Evolutionary conservation across 2,888 invertebrate species (phyloP).

Genomic region (Limnephilus auricula): DNA sequence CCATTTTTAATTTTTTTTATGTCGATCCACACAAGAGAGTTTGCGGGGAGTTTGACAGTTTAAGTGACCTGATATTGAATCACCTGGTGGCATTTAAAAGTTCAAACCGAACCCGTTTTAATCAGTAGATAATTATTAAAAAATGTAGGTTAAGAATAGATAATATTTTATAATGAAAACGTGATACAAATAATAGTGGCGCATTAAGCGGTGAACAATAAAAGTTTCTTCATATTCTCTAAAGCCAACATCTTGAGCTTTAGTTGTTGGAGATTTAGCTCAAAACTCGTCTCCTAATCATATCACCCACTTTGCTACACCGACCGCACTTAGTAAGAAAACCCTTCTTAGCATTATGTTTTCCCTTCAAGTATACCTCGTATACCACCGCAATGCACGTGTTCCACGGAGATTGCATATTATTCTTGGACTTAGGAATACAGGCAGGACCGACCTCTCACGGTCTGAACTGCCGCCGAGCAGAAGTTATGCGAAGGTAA

Average conservation of each 20-base stretch:
- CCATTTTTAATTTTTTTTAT: no score
- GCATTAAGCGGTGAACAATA: no score
- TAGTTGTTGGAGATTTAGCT: not conserved
- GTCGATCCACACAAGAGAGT: no score
- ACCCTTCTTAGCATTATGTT: not conserved
- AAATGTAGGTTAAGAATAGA: no score
- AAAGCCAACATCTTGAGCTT: not conserved
- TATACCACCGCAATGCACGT: not conserved
- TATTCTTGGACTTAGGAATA: conserved; percentile 11
- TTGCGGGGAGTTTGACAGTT: no score
- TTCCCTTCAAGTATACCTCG: not conserved
- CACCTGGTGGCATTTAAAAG: no score
- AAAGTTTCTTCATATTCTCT: not conserved
- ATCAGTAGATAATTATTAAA: no score
- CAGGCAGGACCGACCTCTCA: not conserved
- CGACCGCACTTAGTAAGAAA: not conserved
- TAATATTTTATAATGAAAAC: no score
- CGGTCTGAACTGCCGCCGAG: conserved; percentile 8
- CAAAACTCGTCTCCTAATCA: not conserved
- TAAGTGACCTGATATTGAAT: no score
- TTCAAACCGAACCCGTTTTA: no score
- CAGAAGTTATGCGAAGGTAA: conserved; percentile 30
- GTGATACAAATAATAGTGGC: no score
- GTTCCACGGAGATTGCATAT: not conserved
- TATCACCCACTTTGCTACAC: not conserved